Percentiles rank a stretch among this genome's conserved stretches.
phyloP scores from a whole-genome alignment of 2,113 vertebrate genomes.

The Crotalus tigris region DNA sequence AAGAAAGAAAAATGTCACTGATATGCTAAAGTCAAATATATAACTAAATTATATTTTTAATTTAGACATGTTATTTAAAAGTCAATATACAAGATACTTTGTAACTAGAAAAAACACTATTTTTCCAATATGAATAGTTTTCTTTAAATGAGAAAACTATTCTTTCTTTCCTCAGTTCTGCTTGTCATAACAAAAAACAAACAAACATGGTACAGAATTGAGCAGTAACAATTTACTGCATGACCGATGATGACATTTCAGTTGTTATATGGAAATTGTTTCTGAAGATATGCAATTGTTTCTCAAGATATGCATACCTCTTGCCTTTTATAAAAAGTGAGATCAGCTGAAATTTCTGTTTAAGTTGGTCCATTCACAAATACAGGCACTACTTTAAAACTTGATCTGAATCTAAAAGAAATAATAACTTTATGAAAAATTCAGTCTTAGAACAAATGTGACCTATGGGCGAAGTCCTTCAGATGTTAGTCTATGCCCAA shows the following conservation, averaged over 20 bases:
- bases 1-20: constrained; percentile 18
- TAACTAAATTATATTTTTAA: constrained; percentile 34
- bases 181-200: neutral
- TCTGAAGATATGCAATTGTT: neutral
- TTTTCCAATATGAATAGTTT: neutral
- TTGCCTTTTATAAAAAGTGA: neutral
- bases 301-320: neutral
- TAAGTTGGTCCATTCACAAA: neutral
- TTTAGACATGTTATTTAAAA: neutral
- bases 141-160: neutral
- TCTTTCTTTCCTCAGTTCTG: neutral
- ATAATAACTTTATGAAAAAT: fast-evolving
- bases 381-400: neutral
- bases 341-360: neutral
- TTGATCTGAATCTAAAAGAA: neutral
- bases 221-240: neutral
- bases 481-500: neutral
- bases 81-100: neutral
- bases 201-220: neutral
- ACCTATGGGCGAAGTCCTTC: fast-evolving
- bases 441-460: fast-evolving
- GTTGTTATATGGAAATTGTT: neutral
- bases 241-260: neutral
- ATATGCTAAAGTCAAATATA: constrained; percentile 35
- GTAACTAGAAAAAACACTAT: neutral